A percentile compares a stretch with the other conserved stretches of the same genome.
These are phyloP conservation scores for Aphidoletes aphidimyza DNA, from an alignment of 2,888 invertebrate species.

Conservation along the genomic window DNA sequence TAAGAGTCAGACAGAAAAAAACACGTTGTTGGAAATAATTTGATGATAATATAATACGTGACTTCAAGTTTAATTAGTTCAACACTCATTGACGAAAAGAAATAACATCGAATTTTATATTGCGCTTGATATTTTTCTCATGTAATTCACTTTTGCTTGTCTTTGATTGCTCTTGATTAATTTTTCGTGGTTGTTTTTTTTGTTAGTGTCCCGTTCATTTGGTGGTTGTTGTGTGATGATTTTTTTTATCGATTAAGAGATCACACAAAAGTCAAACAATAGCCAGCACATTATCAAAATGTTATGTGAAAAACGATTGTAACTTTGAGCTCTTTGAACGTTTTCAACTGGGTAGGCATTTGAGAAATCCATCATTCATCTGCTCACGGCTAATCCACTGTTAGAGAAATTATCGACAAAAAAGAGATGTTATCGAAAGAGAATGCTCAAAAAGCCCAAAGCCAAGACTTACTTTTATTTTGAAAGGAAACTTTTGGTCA, in stretches of 20 bases:
- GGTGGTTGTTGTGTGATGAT: background rate
- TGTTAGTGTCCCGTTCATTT: background rate
- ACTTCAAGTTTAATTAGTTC: conserved; percentile 35
- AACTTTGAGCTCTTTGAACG: no score
- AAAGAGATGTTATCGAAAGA: no score
- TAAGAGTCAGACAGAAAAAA: background rate
- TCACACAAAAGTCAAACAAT: background rate
- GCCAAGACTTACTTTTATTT: background rate
- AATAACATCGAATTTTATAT: background rate
- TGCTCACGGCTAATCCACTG: no score
- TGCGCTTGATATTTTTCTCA: background rate
- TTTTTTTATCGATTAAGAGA: background rate
- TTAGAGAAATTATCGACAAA: no score
- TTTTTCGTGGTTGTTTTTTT: background rate
- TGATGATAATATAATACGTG: conserved; percentile 42
- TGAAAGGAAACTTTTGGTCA: background rate
- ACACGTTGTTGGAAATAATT: background rate
- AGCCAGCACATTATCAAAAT: background rate
- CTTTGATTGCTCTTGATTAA: no score
- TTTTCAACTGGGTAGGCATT: no score
- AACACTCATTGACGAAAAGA: background rate
- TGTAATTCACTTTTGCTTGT: background rate
- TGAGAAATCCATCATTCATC: no score
- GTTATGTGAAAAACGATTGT: background rate
- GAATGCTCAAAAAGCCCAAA: no score